Conservation (phyloP, 2,888 invertebrate genomes). For the Calameuta filiformis region DNA sequence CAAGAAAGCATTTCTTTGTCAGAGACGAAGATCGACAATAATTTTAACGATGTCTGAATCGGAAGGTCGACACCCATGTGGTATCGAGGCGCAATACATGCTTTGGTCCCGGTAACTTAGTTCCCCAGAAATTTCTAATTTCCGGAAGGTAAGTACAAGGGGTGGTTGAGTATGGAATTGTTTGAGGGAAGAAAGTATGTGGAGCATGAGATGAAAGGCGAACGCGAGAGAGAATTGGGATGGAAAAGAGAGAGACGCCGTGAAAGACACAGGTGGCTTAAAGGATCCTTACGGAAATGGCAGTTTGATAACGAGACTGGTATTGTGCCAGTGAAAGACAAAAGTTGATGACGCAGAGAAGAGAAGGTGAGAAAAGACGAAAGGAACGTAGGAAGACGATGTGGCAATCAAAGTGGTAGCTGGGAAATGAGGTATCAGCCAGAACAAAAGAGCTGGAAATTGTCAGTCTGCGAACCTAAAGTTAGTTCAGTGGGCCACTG, state of each 20-base stretch:
- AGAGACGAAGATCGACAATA: not conserved
- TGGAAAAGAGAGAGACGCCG: not conserved
- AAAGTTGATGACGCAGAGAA: constrained; percentile 9
- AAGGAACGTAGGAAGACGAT: not conserved
- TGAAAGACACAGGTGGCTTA: not conserved
- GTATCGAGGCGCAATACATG: not conserved
- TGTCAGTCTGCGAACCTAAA: not conserved
- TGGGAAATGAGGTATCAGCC: constrained; percentile 16
- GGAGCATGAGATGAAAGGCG: not conserved
- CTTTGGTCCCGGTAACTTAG: not conserved
- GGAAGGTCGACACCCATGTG: not conserved
- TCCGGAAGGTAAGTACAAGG: constrained; percentile 21
- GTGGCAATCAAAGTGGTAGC: constrained; percentile 1
- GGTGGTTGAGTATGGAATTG: constrained; percentile 13
- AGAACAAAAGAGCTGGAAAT: constrained; percentile 14
- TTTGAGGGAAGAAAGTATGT: not conserved
- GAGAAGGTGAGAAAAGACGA: not conserved
- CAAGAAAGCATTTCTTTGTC: not conserved
- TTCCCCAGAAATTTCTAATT: constrained; percentile 39
- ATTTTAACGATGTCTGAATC: not conserved
- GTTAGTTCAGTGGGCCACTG: constrained; percentile 8
- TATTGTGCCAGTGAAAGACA: constrained; percentile 8
- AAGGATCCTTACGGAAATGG: not conserved
- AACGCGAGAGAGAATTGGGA: not conserved
- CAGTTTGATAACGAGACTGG: not conserved